Evolutionary conservation across 2,113 vertebrate genomes (phyloP).

Genomic region (Puma concolor): DNA sequence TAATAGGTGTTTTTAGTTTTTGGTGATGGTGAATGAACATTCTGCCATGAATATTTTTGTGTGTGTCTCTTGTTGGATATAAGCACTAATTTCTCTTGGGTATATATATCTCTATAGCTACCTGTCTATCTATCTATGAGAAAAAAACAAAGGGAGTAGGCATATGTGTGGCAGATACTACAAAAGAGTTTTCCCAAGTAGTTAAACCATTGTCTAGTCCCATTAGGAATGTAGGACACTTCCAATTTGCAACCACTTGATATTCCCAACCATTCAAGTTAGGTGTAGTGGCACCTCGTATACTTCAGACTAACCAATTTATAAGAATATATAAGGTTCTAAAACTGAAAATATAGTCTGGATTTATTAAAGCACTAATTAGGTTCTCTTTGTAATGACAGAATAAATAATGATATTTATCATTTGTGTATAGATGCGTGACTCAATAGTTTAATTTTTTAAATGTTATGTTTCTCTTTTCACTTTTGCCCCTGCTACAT

Average conservation of each 20-base stretch:
- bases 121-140: not conserved
- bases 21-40: not conserved
- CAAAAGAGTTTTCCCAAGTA: not conserved
- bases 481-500: not conserved
- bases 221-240: not conserved
- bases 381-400: not conserved
- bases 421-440: not conserved
- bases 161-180: not conserved
- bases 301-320: not conserved
- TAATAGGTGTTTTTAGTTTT: not conserved
- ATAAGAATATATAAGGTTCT: not conserved
- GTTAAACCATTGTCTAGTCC: not conserved
- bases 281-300: not conserved
- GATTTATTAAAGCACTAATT: conserved; percentile 1
- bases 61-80: not conserved
- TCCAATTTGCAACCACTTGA: not conserved
- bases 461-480: not conserved
- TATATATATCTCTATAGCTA: not conserved
- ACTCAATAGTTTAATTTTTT: not conserved
- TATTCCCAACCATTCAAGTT: not conserved
- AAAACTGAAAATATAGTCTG: not conserved
- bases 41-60: not conserved
- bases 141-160: not conserved
- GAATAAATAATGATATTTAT: not conserved
- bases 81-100: not conserved